Base-by-base conservation (phyloP, 2,888 invertebrate genomes). In the Neoscelio sp. region DNA sequence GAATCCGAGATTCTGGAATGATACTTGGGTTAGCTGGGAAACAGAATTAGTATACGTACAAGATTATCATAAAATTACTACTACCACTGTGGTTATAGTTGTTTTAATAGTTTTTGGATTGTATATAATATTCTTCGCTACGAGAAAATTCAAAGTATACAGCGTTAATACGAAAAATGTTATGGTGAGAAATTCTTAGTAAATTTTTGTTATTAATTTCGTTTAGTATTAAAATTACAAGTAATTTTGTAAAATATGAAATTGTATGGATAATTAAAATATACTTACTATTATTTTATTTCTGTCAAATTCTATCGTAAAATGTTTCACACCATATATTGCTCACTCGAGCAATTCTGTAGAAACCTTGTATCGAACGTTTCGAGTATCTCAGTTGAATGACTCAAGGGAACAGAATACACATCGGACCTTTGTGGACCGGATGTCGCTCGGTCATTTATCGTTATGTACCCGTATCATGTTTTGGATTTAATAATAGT, bases 11-110 rank as follows among this genome's bases (percentile, higher is more conserved):
- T 82, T 89, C 3, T 93, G 92, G 90, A 91, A 92, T 56, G 91
- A 91, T 54, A 91, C 92, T 0, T 94, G 94, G 94, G 91, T 91
- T 0, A 91, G 90, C 81, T 94, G 94, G 94, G 87, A 90, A 82
- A 93, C 93, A 30, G 52, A 82, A 85, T 73, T 74, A 28, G 6
- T 28, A n/a, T n/a, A n/a, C n/a, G n/a, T n/a, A n/a, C n/a, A n/a
- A n/a, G n/a, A n/a, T n/a, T n/a, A n/a, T n/a, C n/a, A n/a, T n/a
- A n/a, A n/a, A n/a, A n/a, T n/a, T n/a, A n/a, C n/a, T n/a, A n/a
- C n/a, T n/a, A n/a, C n/a, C n/a, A n/a, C n/a, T n/a, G 15, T 12
- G 1, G 8, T 44, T 2, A 65, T 23, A 8, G 20, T 8, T 35
- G 13, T 12, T 12, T 35, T 35, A 35, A 13, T 35, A 6, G 35